Evolutionary conservation across 2,888 invertebrate species (phyloP), one percentile per base, ranked within the genome.

Genomic region (Gari tellinella): DNA sequence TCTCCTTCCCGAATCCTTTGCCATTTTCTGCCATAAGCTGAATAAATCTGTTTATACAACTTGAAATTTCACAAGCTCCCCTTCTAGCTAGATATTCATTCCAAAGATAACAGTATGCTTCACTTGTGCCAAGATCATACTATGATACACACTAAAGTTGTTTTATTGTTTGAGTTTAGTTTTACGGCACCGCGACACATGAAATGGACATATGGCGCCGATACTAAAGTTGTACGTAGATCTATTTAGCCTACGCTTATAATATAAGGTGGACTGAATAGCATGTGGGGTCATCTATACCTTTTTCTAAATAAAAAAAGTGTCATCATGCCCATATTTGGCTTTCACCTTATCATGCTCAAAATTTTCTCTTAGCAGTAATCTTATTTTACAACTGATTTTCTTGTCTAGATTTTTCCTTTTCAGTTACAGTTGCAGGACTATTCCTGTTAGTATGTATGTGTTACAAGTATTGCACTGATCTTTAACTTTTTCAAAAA

Each of bases 61-160:
- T 66, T 14, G 67, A 52, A 26, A 73, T 61, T 17, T 73, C 73
- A 60, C 62, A 73, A 17, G 67, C 62, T 2, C 73, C 78, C 19
- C 73, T 45, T 2, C 60, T 23, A n/a, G 73, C 21, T 15, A 73
- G 51, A 4, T 60, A 21, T 21, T 78, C 73, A 51, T 78, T 65
- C 73, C 78, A 70, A 0, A 73, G 25, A 46, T 41, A 78, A 15
- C 49, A 73, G 37, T 63, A 17, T 0, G 38, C 73, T 26, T 70
- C 56, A 7, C 2, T 23, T 7, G 21, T 58, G n/a, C 63, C 66
- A 2, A 73, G n/a, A 49, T 73, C 40, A 38, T 73, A 78, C 2
- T n/a, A n/a, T n/a, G n/a, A n/a, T n/a, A n/a, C n/a, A n/a, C n/a
- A n/a, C n/a, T n/a, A n/a, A n/a, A n/a, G n/a, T n/a, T n/a, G n/a